Evolutionary conservation across 2,113 vertebrate genomes (phyloP), one percentile per base, ranked within the genome.

Genomic region (Pardalotus punctatus): DNA sequence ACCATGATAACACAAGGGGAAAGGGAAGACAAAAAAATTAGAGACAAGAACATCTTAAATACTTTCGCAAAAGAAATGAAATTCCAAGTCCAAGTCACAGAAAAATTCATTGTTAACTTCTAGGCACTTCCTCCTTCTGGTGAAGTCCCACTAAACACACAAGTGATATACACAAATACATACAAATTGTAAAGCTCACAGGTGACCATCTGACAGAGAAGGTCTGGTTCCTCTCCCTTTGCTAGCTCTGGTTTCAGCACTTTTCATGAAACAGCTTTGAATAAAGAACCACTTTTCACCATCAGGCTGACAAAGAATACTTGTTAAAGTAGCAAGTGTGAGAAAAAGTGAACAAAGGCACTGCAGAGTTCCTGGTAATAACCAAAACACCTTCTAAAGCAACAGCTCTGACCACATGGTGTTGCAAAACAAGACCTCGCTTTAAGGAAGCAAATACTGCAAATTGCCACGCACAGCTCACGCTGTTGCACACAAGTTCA

Each of bases 351-450:
- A 88, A 85, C 10, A 48, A 61, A 78, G 60, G 51, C 56, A 67
- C 2, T 14, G 6, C 31, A 28, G 25, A 27, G 14, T 35, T 91
- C 71, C 56, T 77, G 12, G 9, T 1, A 57, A 45, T 8, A 70
- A 77, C 40, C 19, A 57, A 42, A 81, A 40, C 14, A 36, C 50
- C 14, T 58, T 24, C 36, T 57, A 82, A 76, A 80, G 61, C 23
- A 82, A 71, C 42, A 27, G 23, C 80, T 80, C 40, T 64, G 65
- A 94, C 35, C 73, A 36, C 29, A 4, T 2, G 15, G 20, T 70
- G 42, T 10, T 76, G 61, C 58, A 36, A 84, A 79, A 7, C 1
- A 36, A 29, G 16, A 54, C 51, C 42, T 11, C 0, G 0, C 45
- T 73, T 88, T 43, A 56, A 86, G n/a, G 42, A 78, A 81, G 28